Conservation (phyloP, 2,888 invertebrate species). For the Clunio marinus region DNA sequence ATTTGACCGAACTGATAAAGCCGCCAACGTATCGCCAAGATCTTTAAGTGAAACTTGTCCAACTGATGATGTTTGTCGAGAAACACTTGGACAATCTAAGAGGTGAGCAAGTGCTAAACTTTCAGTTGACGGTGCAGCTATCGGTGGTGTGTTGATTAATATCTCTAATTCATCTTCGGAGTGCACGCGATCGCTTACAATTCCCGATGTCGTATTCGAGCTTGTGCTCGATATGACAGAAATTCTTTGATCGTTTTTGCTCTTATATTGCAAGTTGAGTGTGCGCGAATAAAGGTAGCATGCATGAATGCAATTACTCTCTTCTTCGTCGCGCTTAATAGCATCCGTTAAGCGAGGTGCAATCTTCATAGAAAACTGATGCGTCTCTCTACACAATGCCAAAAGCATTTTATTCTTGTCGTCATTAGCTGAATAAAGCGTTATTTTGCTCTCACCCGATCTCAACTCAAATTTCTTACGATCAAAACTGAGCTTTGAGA, state of each 20-base stretch:
- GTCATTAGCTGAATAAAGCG: conserved; percentile 86
- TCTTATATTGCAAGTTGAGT: conserved; percentile 60
- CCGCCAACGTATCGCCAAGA: conserved; percentile 52
- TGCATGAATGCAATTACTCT: conserved; percentile 60
- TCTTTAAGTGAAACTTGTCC: conserved; percentile 51
- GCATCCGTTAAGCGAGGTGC: conserved; percentile 80
- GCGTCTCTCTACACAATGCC: conserved; percentile 83
- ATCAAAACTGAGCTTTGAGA: conserved; percentile 92
- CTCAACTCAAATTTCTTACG: conserved; percentile 96
- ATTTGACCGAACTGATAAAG: conserved; percentile 48
- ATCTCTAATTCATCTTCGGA: conserved; percentile 91
- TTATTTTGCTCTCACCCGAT: conserved; percentile 81
- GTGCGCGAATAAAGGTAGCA: conserved; percentile 70
- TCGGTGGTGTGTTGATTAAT: conserved; percentile 73
- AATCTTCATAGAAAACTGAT: conserved; percentile 93
- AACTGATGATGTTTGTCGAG: conserved; percentile 56
- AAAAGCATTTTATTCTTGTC: conserved; percentile 89
- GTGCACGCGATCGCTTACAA: conserved; percentile 91
- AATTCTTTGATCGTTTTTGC: conserved; percentile 73
- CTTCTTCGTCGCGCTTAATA: conserved; percentile 77
- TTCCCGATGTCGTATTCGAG: conserved; percentile 95
- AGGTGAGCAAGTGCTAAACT: conserved; percentile 76
- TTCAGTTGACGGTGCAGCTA: conserved; percentile 74
- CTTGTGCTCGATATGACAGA: conserved; percentile 90
- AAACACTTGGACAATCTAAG: conserved; percentile 58